Evolutionary conservation across 2,888 invertebrate species (phyloP).

Genomic region (Scelioninae gen. 2): DNA sequence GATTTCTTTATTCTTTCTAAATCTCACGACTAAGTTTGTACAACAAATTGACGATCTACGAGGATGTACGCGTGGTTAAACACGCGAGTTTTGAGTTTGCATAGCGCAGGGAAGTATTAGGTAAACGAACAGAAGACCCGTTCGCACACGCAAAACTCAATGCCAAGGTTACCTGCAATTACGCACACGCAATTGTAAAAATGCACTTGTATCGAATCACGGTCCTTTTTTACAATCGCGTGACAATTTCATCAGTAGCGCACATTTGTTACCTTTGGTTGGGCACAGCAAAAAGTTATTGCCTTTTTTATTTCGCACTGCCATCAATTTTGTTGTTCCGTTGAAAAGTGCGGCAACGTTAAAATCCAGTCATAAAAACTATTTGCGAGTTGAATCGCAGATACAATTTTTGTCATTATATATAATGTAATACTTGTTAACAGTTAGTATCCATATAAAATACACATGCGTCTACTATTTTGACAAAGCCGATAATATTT

Average conservation of each 20-base stretch:
- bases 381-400: too few relatives aligned
- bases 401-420: too few relatives aligned
- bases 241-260: slow-evolving; percentile 43
- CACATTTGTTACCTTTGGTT: slow-evolving; percentile 53
- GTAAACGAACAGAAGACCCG: slow-evolving; percentile 61
- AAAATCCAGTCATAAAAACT: too few relatives aligned
- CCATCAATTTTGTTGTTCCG: slow-evolving; percentile 40
- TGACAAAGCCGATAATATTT: too few relatives aligned
- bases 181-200: slow-evolving; percentile 63
- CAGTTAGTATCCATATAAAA: too few relatives aligned
- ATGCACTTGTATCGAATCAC: slow-evolving; percentile 36
- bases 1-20: slow-evolving; percentile 27
- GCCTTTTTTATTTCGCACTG: slow-evolving; percentile 38
- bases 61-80: slow-evolving; percentile 64
- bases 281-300: slow-evolving; percentile 40
- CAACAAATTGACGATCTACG: slow-evolving; percentile 13
- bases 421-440: too few relatives aligned
- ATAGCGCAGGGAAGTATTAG: slow-evolving; percentile 56
- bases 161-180: slow-evolving; percentile 66
- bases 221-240: slow-evolving; percentile 32
- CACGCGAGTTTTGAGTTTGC: slow-evolving; percentile 48
- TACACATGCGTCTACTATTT: too few relatives aligned
- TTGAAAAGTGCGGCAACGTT: slow-evolving; percentile 8
- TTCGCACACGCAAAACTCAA: slow-evolving; percentile 60
- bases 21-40: neutral